Conservation (phyloP, 2,113 vertebrate genomes). For the Sander lucioperca region DNA sequence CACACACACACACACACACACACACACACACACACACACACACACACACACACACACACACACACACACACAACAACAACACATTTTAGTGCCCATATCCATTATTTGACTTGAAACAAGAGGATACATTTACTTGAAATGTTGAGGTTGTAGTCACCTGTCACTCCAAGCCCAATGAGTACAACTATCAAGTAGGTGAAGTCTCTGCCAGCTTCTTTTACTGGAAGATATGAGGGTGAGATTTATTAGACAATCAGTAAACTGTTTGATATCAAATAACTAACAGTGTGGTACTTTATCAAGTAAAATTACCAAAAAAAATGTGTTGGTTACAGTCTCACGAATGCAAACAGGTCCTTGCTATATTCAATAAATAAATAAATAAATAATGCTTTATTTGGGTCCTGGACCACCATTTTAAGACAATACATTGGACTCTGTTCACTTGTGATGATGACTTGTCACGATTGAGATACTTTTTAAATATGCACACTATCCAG, state of each 20-base stretch:
- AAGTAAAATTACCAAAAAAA: background rate
- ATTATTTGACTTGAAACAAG: background rate
- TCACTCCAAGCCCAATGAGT: constrained; percentile 90
- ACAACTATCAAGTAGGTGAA: constrained; percentile 93
- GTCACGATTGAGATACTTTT: background rate
- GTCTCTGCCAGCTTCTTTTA: constrained; percentile 93
- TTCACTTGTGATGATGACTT: background rate
- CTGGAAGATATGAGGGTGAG: constrained; percentile 79
- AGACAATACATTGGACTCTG: background rate
- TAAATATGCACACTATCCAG: too few species aligned
- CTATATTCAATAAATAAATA: background rate
- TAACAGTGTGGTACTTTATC: background rate
- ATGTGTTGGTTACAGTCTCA: background rate
- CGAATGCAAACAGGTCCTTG: background rate
- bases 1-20: too few species aligned
- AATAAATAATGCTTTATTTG: background rate
- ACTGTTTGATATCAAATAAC: background rate
- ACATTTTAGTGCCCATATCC: background rate
- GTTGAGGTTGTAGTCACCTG: constrained; percentile 83
- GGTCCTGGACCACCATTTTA: background rate
- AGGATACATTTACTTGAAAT: background rate
- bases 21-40: constrained; percentile 3
- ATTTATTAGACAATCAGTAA: background rate
- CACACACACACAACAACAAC: background rate
- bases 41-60: too few species aligned